These are phyloP conservation scores for Zygaena filipendulae DNA, from an alignment of 2,888 invertebrate genomes.

Conservation along the genomic window DNA sequence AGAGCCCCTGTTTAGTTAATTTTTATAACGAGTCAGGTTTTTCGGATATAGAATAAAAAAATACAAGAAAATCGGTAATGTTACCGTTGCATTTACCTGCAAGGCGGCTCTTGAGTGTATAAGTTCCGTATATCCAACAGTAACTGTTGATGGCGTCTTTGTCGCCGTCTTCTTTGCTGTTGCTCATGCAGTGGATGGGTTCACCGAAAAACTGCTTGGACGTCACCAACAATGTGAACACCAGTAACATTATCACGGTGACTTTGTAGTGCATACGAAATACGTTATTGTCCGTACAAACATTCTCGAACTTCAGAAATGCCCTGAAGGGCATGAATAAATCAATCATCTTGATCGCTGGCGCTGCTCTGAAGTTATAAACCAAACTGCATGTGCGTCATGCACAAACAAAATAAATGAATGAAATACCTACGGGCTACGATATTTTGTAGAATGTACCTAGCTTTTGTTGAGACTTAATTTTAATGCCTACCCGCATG, in stretches of 20 bases:
- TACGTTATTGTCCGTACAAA: slow-evolving; percentile 79
- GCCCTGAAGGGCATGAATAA: slow-evolving; percentile 75
- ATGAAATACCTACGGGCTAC: too few relatives aligned
- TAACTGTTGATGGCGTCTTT: slow-evolving; percentile 76
- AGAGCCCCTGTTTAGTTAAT: too few relatives aligned
- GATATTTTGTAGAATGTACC: too few relatives aligned
- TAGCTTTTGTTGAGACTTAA: too few relatives aligned
- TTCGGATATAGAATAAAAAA: too few relatives aligned
- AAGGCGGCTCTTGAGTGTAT: slow-evolving; percentile 61
- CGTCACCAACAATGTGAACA: slow-evolving; percentile 79
- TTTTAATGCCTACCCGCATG: too few relatives aligned
- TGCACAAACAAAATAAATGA: too few relatives aligned
- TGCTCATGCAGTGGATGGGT: slow-evolving; percentile 79
- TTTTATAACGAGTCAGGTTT: too few relatives aligned
- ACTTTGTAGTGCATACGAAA: slow-evolving; percentile 81
- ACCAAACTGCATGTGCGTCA: too few relatives aligned
- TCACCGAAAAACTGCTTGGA: slow-evolving; percentile 89
- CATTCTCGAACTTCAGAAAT: slow-evolving; percentile 73
- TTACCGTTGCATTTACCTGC: slow-evolving; percentile 48
- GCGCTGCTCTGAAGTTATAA: too few relatives aligned
- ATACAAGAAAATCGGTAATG: too few relatives aligned
- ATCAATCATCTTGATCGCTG: slow-evolving; percentile 67
- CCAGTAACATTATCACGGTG: slow-evolving; percentile 76
- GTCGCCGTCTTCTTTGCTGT: slow-evolving; percentile 47
- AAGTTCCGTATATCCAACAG: slow-evolving; percentile 84